Percentiles rank a stretch among this genome's conserved stretches.
phyloP scores from a whole-genome alignment of 2,797 vertebrate genomes.

The Crocodylus rhombifer region DNA sequence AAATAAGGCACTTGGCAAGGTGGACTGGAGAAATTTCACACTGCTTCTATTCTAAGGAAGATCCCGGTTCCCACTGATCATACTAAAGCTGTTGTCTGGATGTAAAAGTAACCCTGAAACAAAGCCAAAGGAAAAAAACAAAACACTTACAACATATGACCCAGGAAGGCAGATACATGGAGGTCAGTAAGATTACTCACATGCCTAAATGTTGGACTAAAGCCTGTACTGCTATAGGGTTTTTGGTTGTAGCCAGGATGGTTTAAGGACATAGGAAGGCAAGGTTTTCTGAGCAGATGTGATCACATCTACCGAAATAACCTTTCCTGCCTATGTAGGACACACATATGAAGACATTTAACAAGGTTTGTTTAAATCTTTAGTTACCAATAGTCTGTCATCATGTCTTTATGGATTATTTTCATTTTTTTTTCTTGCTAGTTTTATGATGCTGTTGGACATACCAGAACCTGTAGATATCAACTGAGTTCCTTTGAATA shows the following conservation, averaged over 20 bases:
- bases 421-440: not conserved
- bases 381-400: not conserved
- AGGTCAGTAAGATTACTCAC: not conserved
- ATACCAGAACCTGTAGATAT: not conserved
- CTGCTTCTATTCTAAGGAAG: not conserved
- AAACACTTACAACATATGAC: not conserved
- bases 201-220: not conserved
- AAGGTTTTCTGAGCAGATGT: too few species aligned
- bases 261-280: too few species aligned
- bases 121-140: not conserved
- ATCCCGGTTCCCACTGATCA: not conserved
- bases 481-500: not conserved
- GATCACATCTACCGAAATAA: too few species aligned
- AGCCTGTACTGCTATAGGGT: not conserved
- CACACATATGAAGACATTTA: not conserved
- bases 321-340: too few species aligned
- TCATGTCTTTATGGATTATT: not conserved
- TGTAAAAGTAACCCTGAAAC: not conserved
- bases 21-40: not conserved
- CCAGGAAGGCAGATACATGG: not conserved
- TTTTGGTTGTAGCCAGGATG: not conserved
- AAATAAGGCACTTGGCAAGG: not conserved
- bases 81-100: not conserved
- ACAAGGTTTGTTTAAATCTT: not conserved
- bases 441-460: not conserved